Evolutionary conservation across 92 coral and sea anemone species (phyloP).

Genomic region (Siderastrea radians): DNA sequence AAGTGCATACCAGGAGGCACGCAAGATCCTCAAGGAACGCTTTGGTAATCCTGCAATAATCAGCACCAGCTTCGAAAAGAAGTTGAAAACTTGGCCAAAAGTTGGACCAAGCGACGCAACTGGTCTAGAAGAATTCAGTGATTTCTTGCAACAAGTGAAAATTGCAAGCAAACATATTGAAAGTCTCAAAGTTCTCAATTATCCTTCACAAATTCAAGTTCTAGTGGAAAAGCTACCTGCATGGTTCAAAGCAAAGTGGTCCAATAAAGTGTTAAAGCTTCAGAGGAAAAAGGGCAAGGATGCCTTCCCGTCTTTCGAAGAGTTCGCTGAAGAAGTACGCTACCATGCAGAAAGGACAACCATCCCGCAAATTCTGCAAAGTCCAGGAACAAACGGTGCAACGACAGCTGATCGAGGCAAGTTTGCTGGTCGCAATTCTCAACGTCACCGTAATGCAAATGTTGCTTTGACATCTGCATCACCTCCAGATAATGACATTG

Average conservation of each 20-base stretch:
- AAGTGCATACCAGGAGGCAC: constrained; percentile 59
- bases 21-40: constrained; percentile 65
- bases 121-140: constrained; percentile 70
- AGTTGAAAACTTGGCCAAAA: constrained; percentile 66
- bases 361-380: constrained; percentile 55
- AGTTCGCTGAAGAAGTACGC: constrained; percentile 49
- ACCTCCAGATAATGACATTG: background rate
- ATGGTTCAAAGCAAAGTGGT: constrained; percentile 75
- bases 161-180: constrained; percentile 70
- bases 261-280: constrained; percentile 61
- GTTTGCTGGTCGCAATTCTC: background rate
- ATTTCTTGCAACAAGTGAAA: constrained; percentile 72
- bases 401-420: background rate
- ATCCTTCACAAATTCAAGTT: constrained; percentile 58
- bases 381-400: background rate
- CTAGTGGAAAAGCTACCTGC: constrained; percentile 61
- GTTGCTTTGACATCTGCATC: background rate
- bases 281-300: constrained; percentile 60
- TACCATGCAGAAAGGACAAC: constrained; percentile 71
- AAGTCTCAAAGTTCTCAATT: constrained; percentile 67
- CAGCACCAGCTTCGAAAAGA: constrained; percentile 65
- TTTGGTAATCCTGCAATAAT: constrained; percentile 65
- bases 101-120: constrained; percentile 48
- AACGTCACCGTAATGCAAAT: background rate
- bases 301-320: constrained; percentile 54